Conservation (phyloP, 2,888 invertebrate species). For the Eudasyphora cyanicolor region DNA sequence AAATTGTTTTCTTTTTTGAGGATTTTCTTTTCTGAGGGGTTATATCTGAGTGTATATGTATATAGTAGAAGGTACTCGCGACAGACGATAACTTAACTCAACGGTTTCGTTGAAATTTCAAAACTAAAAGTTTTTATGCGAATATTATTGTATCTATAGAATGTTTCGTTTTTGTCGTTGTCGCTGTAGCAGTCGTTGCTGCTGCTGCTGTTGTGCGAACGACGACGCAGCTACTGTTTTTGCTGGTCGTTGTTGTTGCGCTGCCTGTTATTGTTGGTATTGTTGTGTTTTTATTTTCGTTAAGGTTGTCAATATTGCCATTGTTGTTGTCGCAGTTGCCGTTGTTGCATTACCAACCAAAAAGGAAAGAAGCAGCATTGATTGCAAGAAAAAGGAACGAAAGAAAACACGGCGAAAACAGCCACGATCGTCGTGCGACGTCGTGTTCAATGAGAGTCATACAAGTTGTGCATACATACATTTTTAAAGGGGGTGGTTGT, state of each 20-base stretch:
- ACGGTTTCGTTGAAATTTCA: slow-evolving; percentile 75
- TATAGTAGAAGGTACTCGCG: too few species aligned
- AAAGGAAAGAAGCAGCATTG: not conserved
- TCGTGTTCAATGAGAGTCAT: not conserved
- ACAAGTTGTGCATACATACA: not conserved
- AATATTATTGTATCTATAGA: slow-evolving; percentile 61
- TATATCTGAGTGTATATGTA: too few species aligned
- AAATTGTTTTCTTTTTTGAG: not conserved
- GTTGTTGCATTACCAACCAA: not conserved
- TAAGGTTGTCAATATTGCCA: slow-evolving; percentile 7
- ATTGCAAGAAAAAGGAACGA: not conserved
- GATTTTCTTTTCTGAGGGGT: not conserved
- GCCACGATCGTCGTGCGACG: not conserved
- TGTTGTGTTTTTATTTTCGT: slow-evolving; percentile 46
- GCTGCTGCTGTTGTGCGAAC: slow-evolving; percentile 22
- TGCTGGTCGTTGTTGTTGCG: slow-evolving; percentile 21
- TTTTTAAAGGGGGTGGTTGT: too few species aligned
- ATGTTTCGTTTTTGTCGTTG: slow-evolving; percentile 37
- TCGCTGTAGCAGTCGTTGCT: slow-evolving; percentile 38
- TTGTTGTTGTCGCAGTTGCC: not conserved
- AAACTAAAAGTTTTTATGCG: slow-evolving; percentile 76
- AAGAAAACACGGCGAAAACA: too few species aligned
- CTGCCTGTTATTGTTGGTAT: slow-evolving; percentile 5
- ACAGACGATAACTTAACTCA: slow-evolving; percentile 73
- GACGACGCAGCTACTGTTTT: slow-evolving; percentile 30